A percentile compares a stretch with the other conserved stretches of the same genome.
These are phyloP conservation scores for Rutpela maculata DNA, from an alignment of 2,888 invertebrate species.

Conservation along the genomic window DNA sequence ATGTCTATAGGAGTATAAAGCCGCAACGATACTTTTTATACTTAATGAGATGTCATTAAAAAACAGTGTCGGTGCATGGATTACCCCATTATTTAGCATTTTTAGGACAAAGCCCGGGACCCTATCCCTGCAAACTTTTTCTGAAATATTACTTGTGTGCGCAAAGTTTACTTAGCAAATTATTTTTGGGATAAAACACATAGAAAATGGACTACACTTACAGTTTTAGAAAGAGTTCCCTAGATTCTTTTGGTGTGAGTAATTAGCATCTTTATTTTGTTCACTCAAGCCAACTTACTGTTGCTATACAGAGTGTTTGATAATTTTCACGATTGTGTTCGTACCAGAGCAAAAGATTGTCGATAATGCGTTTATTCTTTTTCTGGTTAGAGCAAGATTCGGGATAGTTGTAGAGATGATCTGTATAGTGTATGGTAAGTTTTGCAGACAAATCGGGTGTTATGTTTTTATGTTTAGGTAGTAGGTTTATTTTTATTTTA, in stretches of 20 bases:
- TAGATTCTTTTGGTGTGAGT: not conserved
- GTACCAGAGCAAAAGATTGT: conserved; percentile 14
- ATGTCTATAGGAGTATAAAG: too few relatives aligned
- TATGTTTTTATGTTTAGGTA: conserved; percentile 10
- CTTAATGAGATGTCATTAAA: too few relatives aligned
- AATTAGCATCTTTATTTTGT: not conserved
- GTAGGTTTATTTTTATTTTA: conserved; percentile 13
- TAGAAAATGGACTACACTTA: too few relatives aligned
- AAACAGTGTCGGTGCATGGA: too few relatives aligned
- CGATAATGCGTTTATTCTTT: conserved; percentile 19
- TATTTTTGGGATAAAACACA: too few relatives aligned
- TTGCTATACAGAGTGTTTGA: conserved; percentile 6
- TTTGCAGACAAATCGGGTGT: not conserved
- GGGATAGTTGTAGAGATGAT: conserved; percentile 17
- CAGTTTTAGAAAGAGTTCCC: not conserved
- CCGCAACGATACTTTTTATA: too few relatives aligned
- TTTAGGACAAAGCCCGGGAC: too few relatives aligned
- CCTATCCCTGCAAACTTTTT: too few relatives aligned
- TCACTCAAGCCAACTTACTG: not conserved
- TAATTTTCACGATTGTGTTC: conserved; percentile 16
- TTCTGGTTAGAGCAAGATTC: not conserved
- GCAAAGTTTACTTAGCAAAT: too few relatives aligned
- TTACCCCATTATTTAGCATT: too few relatives aligned
- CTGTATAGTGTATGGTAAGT: not conserved
- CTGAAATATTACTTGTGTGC: too few relatives aligned